A percentile compares a stretch with the other conserved stretches of the same genome.
phyloP scores from a whole-genome alignment of 2,113 vertebrate genomes.

The Hippoglossus stenolepis region DNA sequence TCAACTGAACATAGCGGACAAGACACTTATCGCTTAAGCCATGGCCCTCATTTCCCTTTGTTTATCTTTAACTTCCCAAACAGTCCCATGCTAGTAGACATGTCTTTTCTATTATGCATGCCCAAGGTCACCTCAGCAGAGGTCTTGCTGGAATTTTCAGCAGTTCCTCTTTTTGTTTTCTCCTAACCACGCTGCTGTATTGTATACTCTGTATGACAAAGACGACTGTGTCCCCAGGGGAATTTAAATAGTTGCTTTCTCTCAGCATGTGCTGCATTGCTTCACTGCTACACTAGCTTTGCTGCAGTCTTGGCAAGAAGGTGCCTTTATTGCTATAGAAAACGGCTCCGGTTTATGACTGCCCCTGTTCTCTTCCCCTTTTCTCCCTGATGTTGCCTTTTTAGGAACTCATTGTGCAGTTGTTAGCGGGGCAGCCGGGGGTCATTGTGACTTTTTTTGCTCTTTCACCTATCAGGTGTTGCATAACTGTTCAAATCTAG shows the following conservation, averaged over 20 bases:
- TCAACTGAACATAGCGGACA: slow-evolving; percentile 38
- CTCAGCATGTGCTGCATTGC: slow-evolving; percentile 36
- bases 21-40: slow-evolving; percentile 43
- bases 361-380: neutral
- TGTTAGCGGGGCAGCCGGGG: slow-evolving; percentile 11
- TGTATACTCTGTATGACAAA: slow-evolving; percentile 24
- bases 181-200: slow-evolving; percentile 39
- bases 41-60: slow-evolving; percentile 47
- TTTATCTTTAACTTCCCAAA: slow-evolving; percentile 54
- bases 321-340: slow-evolving; percentile 31
- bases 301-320: slow-evolving; percentile 75
- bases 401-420: slow-evolving; percentile 43
- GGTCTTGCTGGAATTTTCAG: slow-evolving; percentile 7
- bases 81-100: neutral
- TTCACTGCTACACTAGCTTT: slow-evolving; percentile 53
- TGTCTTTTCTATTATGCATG: neutral
- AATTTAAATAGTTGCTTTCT: slow-evolving; percentile 34
- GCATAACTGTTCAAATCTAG: slow-evolving; percentile 40
- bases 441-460: slow-evolving; percentile 36
- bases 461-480: slow-evolving; percentile 50
- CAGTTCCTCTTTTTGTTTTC: slow-evolving; percentile 27
- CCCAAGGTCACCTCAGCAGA: slow-evolving; percentile 32
- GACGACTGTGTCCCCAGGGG: slow-evolving; percentile 29
- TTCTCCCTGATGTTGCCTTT: slow-evolving; percentile 24
- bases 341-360: slow-evolving; percentile 13